These are phyloP conservation scores for Stegastes partitus DNA, from an alignment of 2,113 vertebrate species.

Conservation along the genomic window DNA sequence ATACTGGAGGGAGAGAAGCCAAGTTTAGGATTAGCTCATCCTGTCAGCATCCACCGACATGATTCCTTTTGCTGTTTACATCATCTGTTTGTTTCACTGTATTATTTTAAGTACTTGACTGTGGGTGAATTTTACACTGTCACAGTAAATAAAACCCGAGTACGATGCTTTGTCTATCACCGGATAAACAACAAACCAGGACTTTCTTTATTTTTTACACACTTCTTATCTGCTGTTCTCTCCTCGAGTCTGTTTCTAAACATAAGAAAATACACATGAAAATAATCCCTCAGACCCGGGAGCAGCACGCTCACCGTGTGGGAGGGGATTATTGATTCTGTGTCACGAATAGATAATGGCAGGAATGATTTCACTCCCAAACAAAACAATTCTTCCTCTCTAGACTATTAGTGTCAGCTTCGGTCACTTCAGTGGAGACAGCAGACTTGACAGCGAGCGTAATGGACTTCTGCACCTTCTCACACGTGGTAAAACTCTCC, in stretches of 20 bases:
- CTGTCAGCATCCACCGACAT: background rate
- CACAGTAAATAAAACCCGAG: slow-evolving; percentile 37
- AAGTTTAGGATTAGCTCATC: background rate
- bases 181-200: slow-evolving; percentile 34
- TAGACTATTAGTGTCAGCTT: background rate
- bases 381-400: slow-evolving; percentile 37
- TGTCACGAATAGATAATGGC: slow-evolving; percentile 66
- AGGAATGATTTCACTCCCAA: slow-evolving; percentile 43
- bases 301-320: slow-evolving; percentile 33
- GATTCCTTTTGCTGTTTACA: background rate
- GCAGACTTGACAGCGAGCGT: background rate
- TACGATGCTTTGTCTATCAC: slow-evolving; percentile 33
- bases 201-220: slow-evolving; percentile 11
- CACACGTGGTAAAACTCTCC: slow-evolving; percentile 16
- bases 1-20: background rate
- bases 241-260: slow-evolving; percentile 51
- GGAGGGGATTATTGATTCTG: slow-evolving; percentile 51
- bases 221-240: slow-evolving; percentile 38
- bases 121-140: slow-evolving; percentile 19
- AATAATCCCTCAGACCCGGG: slow-evolving; percentile 56
- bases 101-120: slow-evolving; percentile 18
- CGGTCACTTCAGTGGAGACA: slow-evolving; percentile 20
- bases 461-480: slow-evolving; percentile 10
- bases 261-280: slow-evolving; percentile 56
- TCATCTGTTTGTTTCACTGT: slow-evolving; percentile 1